These are phyloP conservation scores for Abrostola tripartita DNA, from an alignment of 2,888 invertebrate genomes.

Conservation along the genomic window DNA sequence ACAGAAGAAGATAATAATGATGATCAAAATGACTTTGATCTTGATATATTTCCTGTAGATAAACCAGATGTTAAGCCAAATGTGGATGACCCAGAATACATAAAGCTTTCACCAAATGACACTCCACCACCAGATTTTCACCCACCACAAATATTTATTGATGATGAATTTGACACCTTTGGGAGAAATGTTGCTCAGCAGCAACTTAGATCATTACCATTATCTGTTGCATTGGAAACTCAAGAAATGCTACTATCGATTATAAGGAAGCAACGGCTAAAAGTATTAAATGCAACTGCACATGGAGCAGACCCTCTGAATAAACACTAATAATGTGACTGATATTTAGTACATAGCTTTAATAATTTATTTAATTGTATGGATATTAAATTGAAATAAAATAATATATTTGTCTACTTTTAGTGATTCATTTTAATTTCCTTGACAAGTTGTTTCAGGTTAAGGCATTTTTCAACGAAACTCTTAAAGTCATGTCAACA, in stretches of 20 bases:
- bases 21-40: slow-evolving; percentile 2
- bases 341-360: no score
- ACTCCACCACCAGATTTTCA: slow-evolving; percentile 1
- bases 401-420: background rate
- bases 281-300: slow-evolving; percentile 10
- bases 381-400: background rate
- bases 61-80: slow-evolving; percentile 1
- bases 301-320: slow-evolving; percentile 13
- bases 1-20: slow-evolving; percentile 1
- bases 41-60: background rate
- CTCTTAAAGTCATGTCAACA: no score
- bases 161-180: slow-evolving; percentile 29
- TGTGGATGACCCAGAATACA: slow-evolving; percentile 5
- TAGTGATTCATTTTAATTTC: background rate
- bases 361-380: background rate
- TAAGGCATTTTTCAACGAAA: no score
- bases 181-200: slow-evolving; percentile 50
- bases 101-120: background rate
- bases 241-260: slow-evolving; percentile 28
- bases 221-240: slow-evolving; percentile 48
- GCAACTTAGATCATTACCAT: slow-evolving; percentile 46
- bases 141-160: background rate
- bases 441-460: no score
- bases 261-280: slow-evolving; percentile 26
- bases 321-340: background rate